These are phyloP conservation scores for Poeciliopsis gracilis DNA, from an alignment of 2,797 vertebrate species.

Conservation along the genomic window DNA sequence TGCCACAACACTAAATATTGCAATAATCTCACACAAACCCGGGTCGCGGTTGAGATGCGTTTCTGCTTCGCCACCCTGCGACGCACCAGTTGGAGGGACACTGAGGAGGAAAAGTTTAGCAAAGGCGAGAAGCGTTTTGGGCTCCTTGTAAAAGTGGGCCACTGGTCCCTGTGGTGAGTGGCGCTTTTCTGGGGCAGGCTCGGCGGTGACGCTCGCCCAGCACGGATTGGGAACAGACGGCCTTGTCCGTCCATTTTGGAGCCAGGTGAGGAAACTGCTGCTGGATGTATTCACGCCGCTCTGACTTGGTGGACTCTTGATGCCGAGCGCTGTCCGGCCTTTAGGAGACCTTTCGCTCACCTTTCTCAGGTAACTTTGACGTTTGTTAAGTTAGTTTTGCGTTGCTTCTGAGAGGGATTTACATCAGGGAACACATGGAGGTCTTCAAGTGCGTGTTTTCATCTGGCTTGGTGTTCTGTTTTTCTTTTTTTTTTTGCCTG, in stretches of 20 bases:
- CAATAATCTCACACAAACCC: too few species aligned
- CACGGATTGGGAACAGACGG: constrained; percentile 75
- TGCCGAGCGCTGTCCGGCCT: constrained; percentile 27
- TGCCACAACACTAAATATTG: too few species aligned
- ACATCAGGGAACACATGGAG: constrained; percentile 1
- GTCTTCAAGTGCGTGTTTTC: constrained; percentile 35
- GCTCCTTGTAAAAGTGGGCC: constrained; percentile 81
- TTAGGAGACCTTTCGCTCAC: constrained; percentile 55
- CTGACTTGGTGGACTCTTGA: constrained; percentile 13
- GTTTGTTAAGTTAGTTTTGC: neutral
- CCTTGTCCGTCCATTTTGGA: constrained; percentile 64
- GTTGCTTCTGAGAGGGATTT: neutral
- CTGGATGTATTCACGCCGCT: constrained; percentile 30
- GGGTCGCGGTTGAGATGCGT: neutral
- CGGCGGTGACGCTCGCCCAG: constrained; percentile 75
- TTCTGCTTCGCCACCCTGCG: constrained; percentile 9
- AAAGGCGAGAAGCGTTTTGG: constrained; percentile 71
- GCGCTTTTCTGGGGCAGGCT: constrained; percentile 83
- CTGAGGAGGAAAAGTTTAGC: constrained; percentile 70
- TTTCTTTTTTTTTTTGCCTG: constrained; percentile 49
- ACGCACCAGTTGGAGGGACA: constrained; percentile 42
- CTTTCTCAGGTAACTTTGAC: constrained; percentile 20
- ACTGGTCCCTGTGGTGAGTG: constrained; percentile 80
- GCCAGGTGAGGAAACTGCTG: constrained; percentile 39
- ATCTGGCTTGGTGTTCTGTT: constrained; percentile 16